These are phyloP conservation scores for Jaculus jaculus DNA, from an alignment of 2,113 vertebrate genomes.

Conservation along the genomic window DNA sequence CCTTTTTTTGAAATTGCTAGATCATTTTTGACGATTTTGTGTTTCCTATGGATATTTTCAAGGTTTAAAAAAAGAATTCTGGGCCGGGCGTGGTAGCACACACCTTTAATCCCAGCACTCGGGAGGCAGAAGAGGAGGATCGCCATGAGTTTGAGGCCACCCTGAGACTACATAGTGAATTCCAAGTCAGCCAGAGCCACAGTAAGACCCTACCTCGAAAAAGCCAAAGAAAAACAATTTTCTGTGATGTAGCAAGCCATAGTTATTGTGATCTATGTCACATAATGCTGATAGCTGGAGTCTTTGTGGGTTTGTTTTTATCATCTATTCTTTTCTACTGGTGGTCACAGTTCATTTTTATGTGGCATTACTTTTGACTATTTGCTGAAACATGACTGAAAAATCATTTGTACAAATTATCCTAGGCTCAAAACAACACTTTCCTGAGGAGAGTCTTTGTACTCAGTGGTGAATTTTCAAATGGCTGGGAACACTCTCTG, in stretches of 20 bases:
- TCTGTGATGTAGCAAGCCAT: background rate
- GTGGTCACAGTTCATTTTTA: background rate
- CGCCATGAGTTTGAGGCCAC: too few species aligned
- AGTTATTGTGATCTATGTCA: background rate
- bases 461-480: background rate
- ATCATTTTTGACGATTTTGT: background rate
- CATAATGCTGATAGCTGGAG: background rate
- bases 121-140: too few species aligned
- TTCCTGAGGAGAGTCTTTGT: background rate
- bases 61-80: background rate
- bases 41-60: slow-evolving; percentile 3
- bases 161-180: too few species aligned
- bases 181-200: too few species aligned
- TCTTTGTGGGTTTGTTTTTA: slow-evolving; percentile 16
- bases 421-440: background rate
- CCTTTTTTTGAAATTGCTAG: background rate
- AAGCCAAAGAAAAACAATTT: too few species aligned
- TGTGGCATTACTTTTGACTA: background rate
- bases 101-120: too few species aligned
- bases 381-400: background rate
- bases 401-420: slow-evolving; percentile 18
- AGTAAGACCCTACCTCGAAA: too few species aligned
- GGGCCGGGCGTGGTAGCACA: too few species aligned
- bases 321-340: background rate
- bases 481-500: background rate